Evolutionary conservation across 2,888 invertebrate genomes (phyloP), one percentile per base, ranked within the genome.

Genomic region (Luperina testacea): DNA sequence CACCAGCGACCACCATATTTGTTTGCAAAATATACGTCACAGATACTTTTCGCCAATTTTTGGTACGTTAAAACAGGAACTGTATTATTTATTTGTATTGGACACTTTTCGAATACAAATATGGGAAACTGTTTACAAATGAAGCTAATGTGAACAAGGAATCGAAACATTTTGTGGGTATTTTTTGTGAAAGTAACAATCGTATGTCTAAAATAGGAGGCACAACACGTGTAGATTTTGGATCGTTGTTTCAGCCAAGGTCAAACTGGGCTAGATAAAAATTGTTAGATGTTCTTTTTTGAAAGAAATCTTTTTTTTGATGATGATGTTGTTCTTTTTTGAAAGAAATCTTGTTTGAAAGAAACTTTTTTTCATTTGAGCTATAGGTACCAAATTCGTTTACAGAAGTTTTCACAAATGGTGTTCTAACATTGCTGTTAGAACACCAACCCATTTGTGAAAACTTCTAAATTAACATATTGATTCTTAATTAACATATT

Each of bases 41-140:
- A 67, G 64, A n/a, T 83, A 81, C 69, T 81, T 78, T 77, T 81
- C 48, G 70, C 57, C 42, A 70, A 69, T 75, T 81, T 86, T 78
- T 81, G 81, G 24, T 65, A n/a, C 53, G 57, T 72, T 86, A 77
- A 69, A 78, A 83, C 53, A 68, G 81, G 48, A 74, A 57, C 61
- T 38, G 61, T 81, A 67, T 80, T 81, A 63, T 82, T 81, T 81
- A 81, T 81, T 81, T 78, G 77, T 72, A 71, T 77, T 32, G 63
- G 53, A 65, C 75, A 63, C 24, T 75, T 61, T 42, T 42, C n/a
- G 83, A 86, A 88, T 87, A 83, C 75, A 80, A 77, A 87, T 85
- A 65, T 61, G 9, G 57, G 15, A 38, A 76, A 24, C 45, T 85
- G 75, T 85, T 76, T 78, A 53, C 53, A 70, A 75, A 85, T 79